phyloP scores from a whole-genome alignment of 2,797 vertebrate genomes.

The Meriones psammophilus region DNA sequence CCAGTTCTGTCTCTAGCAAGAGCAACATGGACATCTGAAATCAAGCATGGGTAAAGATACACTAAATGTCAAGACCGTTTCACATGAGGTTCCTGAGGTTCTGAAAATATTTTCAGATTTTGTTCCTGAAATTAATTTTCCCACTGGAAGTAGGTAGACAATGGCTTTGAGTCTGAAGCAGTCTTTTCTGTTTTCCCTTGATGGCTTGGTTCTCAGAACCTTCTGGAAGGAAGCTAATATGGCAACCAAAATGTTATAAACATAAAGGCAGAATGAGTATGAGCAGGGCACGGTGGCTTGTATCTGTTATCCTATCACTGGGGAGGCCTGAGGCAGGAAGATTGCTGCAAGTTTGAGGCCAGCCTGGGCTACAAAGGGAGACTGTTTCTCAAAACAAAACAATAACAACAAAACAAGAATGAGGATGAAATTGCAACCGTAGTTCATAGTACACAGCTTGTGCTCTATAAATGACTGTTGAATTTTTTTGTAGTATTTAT shows the following conservation, averaged over 20 bases:
- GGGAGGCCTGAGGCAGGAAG: neutral
- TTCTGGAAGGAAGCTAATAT: constrained; percentile 52
- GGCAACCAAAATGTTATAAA: neutral
- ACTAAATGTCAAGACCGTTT: neutral
- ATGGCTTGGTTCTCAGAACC: neutral
- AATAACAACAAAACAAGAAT: neutral
- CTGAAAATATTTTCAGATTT: constrained; percentile 22
- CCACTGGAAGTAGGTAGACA: constrained; percentile 10
- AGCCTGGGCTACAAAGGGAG: neutral
- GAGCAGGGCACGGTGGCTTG: neutral
- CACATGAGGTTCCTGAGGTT: neutral
- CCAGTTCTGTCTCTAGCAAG: neutral
- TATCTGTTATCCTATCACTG: neutral
- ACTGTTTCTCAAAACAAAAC: neutral
- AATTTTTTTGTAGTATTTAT: neutral
- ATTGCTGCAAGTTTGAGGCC: neutral
- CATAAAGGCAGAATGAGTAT: neutral
- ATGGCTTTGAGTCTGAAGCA: neutral
- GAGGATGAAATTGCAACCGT: constrained; percentile 13
- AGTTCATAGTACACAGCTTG: neutral
- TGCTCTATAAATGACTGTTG: neutral
- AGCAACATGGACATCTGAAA: neutral
- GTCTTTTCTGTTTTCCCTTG: constrained; percentile 52
- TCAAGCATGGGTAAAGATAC: neutral
- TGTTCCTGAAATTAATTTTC: constrained; percentile 6